Evolutionary conservation across 2,888 invertebrate species (phyloP).

Genomic region (Frankliniella intonsa): DNA sequence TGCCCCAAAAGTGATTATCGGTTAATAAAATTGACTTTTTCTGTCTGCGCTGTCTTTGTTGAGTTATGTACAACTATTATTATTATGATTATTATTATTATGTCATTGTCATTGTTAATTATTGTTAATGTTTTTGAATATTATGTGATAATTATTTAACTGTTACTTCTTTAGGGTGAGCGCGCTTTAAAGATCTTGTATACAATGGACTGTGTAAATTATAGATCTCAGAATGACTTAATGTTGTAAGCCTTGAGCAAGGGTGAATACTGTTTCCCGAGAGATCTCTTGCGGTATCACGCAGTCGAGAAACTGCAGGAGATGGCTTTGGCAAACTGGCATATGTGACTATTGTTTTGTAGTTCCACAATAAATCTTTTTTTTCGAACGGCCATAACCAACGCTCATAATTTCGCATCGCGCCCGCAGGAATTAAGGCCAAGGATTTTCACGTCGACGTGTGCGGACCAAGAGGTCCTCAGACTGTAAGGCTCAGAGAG

Average conservation of each 20-base stretch:
- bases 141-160: slow-evolving; percentile 25
- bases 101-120: slow-evolving; percentile 14
- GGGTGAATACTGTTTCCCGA: not conserved
- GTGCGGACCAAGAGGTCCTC: too few relatives aligned
- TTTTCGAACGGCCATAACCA: not conserved
- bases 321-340: slow-evolving; percentile 13
- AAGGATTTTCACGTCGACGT: too few relatives aligned
- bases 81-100: not conserved
- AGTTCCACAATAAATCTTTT: slow-evolving; percentile 26
- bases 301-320: slow-evolving; percentile 3
- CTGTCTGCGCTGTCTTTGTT: slow-evolving; percentile 16
- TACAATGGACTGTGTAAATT: slow-evolving; percentile 27
- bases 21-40: not conserved
- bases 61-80: slow-evolving; percentile 11
- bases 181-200: slow-evolving; percentile 17
- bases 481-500: too few relatives aligned
- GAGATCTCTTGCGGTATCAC: slow-evolving; percentile 20
- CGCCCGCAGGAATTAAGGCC: too few relatives aligned
- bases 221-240: slow-evolving; percentile 25
- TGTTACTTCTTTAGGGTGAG: slow-evolving; percentile 25
- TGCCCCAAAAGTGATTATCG: not conserved
- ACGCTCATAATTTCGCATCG: too few relatives aligned
- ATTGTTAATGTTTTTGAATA: slow-evolving; percentile 21
- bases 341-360: slow-evolving; percentile 21
- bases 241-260: slow-evolving; percentile 2